A percentile compares a stretch with the other conserved stretches of the same genome.
phyloP scores from a whole-genome alignment of 2,888 invertebrate species.

The Brenthis ino region DNA sequence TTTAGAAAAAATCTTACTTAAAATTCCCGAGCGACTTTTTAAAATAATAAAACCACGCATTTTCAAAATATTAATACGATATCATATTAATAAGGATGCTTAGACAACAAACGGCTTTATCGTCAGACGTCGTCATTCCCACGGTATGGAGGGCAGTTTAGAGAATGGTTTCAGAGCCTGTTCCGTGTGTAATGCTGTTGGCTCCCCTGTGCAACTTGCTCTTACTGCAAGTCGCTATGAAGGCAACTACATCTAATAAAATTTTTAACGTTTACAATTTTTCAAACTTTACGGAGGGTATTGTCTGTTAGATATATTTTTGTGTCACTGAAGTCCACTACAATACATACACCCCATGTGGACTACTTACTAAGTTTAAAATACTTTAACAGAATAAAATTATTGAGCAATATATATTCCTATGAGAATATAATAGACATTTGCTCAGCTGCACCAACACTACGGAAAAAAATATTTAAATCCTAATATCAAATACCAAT shows the following conservation, averaged over 20 bases:
- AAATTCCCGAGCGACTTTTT: no score
- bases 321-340: conserved; percentile 69
- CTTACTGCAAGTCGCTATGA: conserved; percentile 63
- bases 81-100: neutral
- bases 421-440: conserved; percentile 80
- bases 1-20: no score
- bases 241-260: conserved; percentile 78
- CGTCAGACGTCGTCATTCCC: neutral
- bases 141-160: conserved; percentile 49
- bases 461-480: conserved; percentile 71
- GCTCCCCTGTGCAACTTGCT: conserved; percentile 65
- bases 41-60: neutral
- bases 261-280: conserved; percentile 70
- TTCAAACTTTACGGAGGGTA: conserved; percentile 78
- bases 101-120: neutral
- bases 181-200: conserved; percentile 60
- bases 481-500: conserved; percentile 77
- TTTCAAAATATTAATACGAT: neutral
- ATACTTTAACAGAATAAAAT: conserved; percentile 80
- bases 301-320: conserved; percentile 80
- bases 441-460: conserved; percentile 81
- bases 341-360: conserved; percentile 68
- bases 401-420: conserved; percentile 80
- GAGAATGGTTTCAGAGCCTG: conserved; percentile 59
- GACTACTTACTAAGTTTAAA: conserved; percentile 74